These are phyloP conservation scores for Leptoteleia sp. DNA, from an alignment of 1,140 invertebrate genomes.

Conservation along the genomic window DNA sequence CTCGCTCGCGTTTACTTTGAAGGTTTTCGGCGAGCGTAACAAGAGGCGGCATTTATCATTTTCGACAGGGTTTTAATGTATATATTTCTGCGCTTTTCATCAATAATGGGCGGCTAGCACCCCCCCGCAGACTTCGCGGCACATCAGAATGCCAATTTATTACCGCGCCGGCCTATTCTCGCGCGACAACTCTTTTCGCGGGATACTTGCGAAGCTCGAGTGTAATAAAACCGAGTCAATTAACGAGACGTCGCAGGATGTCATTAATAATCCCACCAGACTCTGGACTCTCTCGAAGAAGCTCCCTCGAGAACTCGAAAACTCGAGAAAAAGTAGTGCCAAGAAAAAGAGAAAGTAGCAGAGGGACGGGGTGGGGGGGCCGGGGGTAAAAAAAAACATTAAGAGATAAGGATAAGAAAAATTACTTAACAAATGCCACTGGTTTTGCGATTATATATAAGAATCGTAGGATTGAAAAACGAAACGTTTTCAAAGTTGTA, in stretches of 20 bases:
- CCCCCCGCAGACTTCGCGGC: neutral
- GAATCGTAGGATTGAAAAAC: too few species aligned
- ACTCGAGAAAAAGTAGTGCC: constrained; percentile 11
- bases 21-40: neutral
- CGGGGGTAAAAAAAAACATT: too few species aligned
- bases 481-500: too few species aligned
- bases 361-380: too few species aligned
- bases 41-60: constrained; percentile 31
- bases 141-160: constrained; percentile 42
- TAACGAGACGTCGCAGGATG: constrained; percentile 72
- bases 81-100: constrained; percentile 45
- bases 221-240: constrained; percentile 78
- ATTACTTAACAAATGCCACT: too few species aligned
- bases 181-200: constrained; percentile 53
- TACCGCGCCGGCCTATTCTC: constrained; percentile 43
- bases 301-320: constrained; percentile 49
- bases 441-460: too few species aligned
- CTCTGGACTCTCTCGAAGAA: constrained; percentile 40
- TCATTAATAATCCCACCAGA: constrained; percentile 73
- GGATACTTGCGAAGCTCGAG: constrained; percentile 58
- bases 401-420: too few species aligned
- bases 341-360: constrained; percentile 11
- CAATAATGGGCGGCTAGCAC: constrained; percentile 15
- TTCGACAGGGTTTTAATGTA: constrained; percentile 44
- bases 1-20: constrained; percentile 7